phyloP scores from a whole-genome alignment of 2,113 vertebrate species.

The Apeltes quadracus region DNA sequence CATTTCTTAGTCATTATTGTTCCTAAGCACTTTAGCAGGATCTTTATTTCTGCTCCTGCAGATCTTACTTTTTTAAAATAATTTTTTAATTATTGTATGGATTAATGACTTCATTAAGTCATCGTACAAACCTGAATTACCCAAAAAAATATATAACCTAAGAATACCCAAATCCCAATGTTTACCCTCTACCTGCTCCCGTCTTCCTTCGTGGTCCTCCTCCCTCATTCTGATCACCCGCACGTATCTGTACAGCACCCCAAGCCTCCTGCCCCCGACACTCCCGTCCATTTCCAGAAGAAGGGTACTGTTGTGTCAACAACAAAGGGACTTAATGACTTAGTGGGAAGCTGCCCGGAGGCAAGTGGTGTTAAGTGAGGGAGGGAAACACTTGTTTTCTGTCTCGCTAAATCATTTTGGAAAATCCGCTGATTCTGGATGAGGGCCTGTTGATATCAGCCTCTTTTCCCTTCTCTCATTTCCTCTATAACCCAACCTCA shows the following conservation, averaged over 20 bases:
- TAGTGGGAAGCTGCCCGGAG: background rate
- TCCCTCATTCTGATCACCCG: background rate
- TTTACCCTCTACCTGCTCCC: too few relatives aligned
- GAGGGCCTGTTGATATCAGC: constrained; percentile 10
- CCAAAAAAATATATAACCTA: too few relatives aligned
- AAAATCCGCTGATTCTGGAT: constrained; percentile 7
- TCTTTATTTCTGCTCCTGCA: background rate
- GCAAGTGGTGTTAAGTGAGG: background rate
- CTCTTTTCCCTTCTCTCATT: constrained; percentile 7
- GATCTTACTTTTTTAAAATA: background rate
- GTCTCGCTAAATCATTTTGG: constrained; percentile 9
- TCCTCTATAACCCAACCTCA: constrained; percentile 32
- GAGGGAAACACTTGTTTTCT: constrained; percentile 16
- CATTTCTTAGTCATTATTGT: background rate
- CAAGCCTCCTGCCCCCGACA: too few relatives aligned
- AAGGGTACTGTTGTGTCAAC: constrained; percentile 4
- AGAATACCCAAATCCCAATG: too few relatives aligned
- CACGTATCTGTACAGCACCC: background rate
- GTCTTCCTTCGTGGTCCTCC: background rate
- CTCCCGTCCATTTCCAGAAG: background rate
- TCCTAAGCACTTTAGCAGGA: background rate
- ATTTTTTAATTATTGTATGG: background rate
- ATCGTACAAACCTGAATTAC: too few relatives aligned
- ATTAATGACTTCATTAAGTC: too few relatives aligned
- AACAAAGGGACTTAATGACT: constrained; percentile 32